Evolutionary conservation across 2,113 vertebrate species (phyloP), one percentile per base, ranked within the genome.

Genomic region (Pteropus alecto): DNA sequence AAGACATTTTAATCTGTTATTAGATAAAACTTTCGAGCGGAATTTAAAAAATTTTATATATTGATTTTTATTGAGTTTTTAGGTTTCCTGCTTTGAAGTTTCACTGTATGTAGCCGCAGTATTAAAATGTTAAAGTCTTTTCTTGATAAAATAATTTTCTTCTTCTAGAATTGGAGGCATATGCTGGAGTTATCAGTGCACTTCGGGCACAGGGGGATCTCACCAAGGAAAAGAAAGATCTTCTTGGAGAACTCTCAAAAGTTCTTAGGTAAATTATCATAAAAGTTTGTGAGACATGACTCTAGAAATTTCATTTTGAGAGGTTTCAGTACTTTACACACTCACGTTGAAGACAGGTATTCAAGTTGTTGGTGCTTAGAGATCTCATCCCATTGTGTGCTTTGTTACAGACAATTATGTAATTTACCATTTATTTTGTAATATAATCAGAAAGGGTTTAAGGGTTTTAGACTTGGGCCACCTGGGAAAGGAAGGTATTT

Each of bases 121-220:
- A 81, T 91, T 73, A 82, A 88, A 88, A 96, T 95, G 94, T 83
- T 96, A 54, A 96, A 94, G 92, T 71, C 68, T 30, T 96, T 97
- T 90, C 63, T 94, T 94, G 60, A 78, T 97, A 95, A 97, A 98
- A 96, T 93, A 79, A 97, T 98, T 96, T 97, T 89, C 74, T 97
- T 97, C 90, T 97, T 95, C 94, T 98, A 99, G 99, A 99, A 98
- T 98, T 99, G 98, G 99, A 99, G 98, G 99, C 99, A 6, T 99
- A 99, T 48, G 99, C 99, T 41, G 99, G 99, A n/a, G 99, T 99
- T 90, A 99, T 99, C 98, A 99, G 99, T 97, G 99, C 99, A 92
- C 99, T 99, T 97, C 99, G 99, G 92, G 99, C 99, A 35, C 99
- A 99, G 97, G 99, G 99, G 89, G 99, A 99, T 98, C 99, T 99